Percentiles rank a stretch among this genome's conserved stretches.
These are phyloP conservation scores for Bos indicus DNA, from an alignment of 2,113 vertebrate species.

Conservation along the genomic window DNA sequence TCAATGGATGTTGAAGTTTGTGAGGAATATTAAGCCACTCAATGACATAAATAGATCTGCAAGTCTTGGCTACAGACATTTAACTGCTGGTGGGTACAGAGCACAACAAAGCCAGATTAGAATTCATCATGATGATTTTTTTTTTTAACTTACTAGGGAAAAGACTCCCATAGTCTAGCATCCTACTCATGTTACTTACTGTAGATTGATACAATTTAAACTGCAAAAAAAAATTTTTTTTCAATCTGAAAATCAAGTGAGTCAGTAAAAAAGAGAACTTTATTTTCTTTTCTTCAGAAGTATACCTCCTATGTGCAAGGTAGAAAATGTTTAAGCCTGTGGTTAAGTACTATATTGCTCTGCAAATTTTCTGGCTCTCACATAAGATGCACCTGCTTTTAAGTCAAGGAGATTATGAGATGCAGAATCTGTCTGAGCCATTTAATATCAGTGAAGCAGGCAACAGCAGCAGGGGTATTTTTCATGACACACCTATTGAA, in stretches of 20 bases:
- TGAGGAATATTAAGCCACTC: not conserved
- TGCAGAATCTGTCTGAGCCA: conserved; percentile 9
- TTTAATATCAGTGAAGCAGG: not conserved
- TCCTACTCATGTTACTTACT: not conserved
- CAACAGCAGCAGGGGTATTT: not conserved
- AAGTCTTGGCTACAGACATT: not conserved
- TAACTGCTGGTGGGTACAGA: not conserved
- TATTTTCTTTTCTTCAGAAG: not conserved
- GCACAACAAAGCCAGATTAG: not conserved
- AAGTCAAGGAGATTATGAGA: conserved; percentile 19
- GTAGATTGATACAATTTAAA: not conserved
- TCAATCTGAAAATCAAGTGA: conserved; percentile 8
- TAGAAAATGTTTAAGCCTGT: not conserved
- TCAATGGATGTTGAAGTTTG: not conserved
- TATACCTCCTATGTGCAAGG: not conserved
- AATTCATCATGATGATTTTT: not conserved
- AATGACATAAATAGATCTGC: not conserved
- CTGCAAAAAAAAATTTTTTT: not conserved
- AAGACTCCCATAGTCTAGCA: not conserved
- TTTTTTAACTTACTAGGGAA: not conserved
- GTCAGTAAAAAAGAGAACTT: not conserved
- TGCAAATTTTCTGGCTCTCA: not conserved
- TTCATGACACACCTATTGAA: conserved; percentile 34
- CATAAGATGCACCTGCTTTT: not conserved
- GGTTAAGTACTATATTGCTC: not conserved